Base-by-base conservation (phyloP, 2,797 vertebrate species). In the Sebastolobus alascanus region DNA sequence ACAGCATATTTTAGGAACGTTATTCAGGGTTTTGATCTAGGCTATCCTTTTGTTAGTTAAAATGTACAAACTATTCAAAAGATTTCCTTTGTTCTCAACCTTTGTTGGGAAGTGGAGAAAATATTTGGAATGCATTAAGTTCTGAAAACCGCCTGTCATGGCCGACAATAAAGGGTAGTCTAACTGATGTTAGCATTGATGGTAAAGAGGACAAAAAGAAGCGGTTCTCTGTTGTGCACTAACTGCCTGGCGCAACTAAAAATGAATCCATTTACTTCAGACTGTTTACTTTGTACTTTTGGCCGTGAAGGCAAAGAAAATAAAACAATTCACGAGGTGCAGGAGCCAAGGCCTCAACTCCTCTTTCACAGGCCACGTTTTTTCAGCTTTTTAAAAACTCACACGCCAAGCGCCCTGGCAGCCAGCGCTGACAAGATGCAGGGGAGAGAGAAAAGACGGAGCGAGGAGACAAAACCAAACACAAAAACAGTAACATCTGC, bases 401-500 rank as follows among this genome's bases (percentile, higher is more conserved):
- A 83, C 93, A 92, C 71, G 85, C 93, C 92, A 95, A 96, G 93
- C 92, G 75, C 84, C 90, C 93, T 94, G 94, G 93, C 93, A 94
- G 93, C 87, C 90, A 87, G 68, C n/a, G 35, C 89, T 91, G 90
- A 91, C 90, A 87, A 95, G 92, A 93, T 87, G 91, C 84, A 75
- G 76, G 80, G 70, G 85, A 68, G 84, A 88, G 83, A 92, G 80
- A 89, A 91, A 92, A 87, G 87, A 89, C 75, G 55, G 83, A 79
- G 77, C 22, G 68, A 87, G 72, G 85, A 90, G 88, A 94, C 93
- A 93, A 95, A 96, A 95, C 89, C 92, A 92, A 95, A 93, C 84
- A 93, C 88, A 94, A 93, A 95, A 94, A 92, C 91, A 95, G 95
- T 95, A 96, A 96, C 96, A 96, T 97, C 96, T 97, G 96, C 97